Evolutionary conservation across 2,888 invertebrate species (phyloP).

Genomic region (Zonitis immaculata): DNA sequence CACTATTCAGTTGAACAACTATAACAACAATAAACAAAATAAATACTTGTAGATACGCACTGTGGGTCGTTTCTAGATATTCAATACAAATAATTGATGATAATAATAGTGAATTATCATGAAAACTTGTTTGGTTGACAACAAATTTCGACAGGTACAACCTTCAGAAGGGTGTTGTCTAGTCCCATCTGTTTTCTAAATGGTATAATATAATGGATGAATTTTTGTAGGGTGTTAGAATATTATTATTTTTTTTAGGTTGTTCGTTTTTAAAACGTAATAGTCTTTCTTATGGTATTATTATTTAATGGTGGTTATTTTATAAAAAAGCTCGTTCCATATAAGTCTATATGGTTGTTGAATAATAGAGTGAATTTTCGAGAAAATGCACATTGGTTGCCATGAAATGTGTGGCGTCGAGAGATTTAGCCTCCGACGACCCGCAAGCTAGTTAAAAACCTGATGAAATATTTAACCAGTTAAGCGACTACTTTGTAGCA

Average conservation of each 20-base stretch:
- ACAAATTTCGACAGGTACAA: neutral
- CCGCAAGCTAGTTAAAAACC: constrained; percentile 26
- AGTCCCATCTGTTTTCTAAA: neutral
- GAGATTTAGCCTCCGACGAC: constrained; percentile 5
- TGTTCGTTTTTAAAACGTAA: neutral
- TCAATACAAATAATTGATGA: neutral
- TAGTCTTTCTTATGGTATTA: neutral
- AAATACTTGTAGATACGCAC: constrained; percentile 1
- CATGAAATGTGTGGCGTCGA: neutral
- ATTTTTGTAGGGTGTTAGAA: neutral
- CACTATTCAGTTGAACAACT: neutral
- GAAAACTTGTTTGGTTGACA: neutral
- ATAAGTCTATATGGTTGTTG: neutral
- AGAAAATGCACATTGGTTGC: neutral
- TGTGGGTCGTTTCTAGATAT: neutral
- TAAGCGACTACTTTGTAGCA: constrained; percentile 28
- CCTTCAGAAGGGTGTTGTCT: neutral
- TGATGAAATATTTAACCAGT: constrained; percentile 27
- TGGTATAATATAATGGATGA: neutral
- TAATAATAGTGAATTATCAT: neutral
- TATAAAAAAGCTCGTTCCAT: neutral
- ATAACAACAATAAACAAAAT: neutral
- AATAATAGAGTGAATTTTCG: neutral
- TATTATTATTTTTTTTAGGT: neutral
- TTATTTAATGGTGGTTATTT: neutral